A percentile compares a stretch with the other conserved stretches of the same genome.
Conservation (phyloP, 2,113 vertebrate species). For the Romanogobio albipinnatus region DNA sequence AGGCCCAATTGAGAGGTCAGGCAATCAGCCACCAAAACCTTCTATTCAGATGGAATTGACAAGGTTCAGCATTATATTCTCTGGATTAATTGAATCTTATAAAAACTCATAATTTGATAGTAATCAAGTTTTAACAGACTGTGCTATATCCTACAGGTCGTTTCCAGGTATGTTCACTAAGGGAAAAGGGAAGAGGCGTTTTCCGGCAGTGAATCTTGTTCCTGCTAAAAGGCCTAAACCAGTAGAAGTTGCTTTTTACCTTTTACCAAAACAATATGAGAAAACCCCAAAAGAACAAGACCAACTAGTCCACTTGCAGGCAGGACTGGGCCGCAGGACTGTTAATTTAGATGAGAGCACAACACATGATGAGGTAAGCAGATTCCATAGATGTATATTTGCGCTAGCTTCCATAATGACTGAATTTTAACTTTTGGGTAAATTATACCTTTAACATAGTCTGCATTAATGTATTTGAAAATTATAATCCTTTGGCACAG, state of each 20-base stretch:
- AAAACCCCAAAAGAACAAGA: conserved; percentile 29
- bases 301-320: conserved; percentile 20
- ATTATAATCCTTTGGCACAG: too few species aligned
- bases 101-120: too few species aligned
- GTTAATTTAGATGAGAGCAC: conserved; percentile 20
- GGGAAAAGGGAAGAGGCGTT: conserved; percentile 8
- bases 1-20: too few species aligned
- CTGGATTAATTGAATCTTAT: too few species aligned
- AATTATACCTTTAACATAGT: too few species aligned
- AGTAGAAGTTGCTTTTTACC: conserved; percentile 16
- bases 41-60: too few species aligned
- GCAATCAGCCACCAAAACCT: too few species aligned
- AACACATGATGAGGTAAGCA: conserved; percentile 28
- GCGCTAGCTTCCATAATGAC: neutral
- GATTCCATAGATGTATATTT: neutral
- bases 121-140: too few species aligned
- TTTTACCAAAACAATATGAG: conserved; percentile 20
- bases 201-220: conserved; percentile 19
- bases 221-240: conserved; percentile 36
- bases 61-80: too few species aligned
- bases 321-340: conserved; percentile 12
- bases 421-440: too few species aligned
- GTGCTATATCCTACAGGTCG: too few species aligned
- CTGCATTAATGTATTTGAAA: too few species aligned
- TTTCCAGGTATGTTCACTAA: conserved; percentile 27